A percentile compares a stretch with the other conserved stretches of the same genome.
phyloP scores from a whole-genome alignment of 1,140 invertebrate species.

The Cardiocondyla obscurior region DNA sequence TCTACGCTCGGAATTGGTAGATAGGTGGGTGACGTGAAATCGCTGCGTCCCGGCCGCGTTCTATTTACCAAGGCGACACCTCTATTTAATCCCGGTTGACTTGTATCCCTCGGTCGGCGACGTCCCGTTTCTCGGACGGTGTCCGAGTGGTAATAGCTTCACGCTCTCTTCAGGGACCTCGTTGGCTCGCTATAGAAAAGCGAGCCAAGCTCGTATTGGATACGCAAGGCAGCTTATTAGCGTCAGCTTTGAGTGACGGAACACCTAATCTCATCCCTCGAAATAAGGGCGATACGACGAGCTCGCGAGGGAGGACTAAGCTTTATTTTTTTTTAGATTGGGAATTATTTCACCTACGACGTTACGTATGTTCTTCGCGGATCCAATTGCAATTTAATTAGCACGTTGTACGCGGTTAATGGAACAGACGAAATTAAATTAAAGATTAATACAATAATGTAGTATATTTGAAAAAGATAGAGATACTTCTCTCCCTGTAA shows the following conservation, averaged over 20 bases:
- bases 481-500: too few relatives aligned
- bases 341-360: background rate
- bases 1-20: background rate
- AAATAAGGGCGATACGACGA: background rate
- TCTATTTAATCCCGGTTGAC: slow-evolving; percentile 42
- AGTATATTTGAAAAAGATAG: too few relatives aligned
- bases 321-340: slow-evolving; percentile 14
- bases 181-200: background rate
- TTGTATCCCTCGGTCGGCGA: slow-evolving; percentile 18
- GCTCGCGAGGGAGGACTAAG: background rate
- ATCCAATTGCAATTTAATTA: too few relatives aligned
- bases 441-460: too few relatives aligned
- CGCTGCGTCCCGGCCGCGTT: background rate
- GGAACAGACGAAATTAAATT: too few relatives aligned
- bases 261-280: background rate
- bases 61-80: slow-evolving; percentile 31
- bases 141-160: slow-evolving; percentile 28
- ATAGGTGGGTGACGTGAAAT: slow-evolving; percentile 6
- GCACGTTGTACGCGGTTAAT: too few relatives aligned
- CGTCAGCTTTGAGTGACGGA: slow-evolving; percentile 29
- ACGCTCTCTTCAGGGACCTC: slow-evolving; percentile 13
- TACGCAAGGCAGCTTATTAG: slow-evolving; percentile 37
- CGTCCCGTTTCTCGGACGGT: slow-evolving; percentile 23
- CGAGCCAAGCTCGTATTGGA: background rate
- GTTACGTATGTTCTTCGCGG: background rate